A percentile compares a stretch with the other conserved stretches of the same genome.
Conservation (phyloP, 2,888 invertebrate genomes). For the Luffia ferchaultella region DNA sequence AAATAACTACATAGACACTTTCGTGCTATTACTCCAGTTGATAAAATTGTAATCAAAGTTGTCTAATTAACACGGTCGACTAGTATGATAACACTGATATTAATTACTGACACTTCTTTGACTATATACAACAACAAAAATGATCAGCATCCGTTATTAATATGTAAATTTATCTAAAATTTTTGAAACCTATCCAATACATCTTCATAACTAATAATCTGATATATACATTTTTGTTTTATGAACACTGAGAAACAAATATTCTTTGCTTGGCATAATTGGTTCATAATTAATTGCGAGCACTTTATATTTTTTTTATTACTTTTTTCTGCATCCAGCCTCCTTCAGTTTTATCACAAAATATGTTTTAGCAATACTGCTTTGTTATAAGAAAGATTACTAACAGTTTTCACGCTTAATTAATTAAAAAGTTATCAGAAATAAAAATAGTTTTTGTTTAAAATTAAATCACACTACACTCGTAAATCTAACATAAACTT, state of each 20-base stretch:
- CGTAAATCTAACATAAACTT: slow-evolving; percentile 26
- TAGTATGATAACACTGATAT: too few relatives aligned
- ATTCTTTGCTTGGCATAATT: background rate
- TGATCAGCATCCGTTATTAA: background rate
- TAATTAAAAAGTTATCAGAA: background rate
- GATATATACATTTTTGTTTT: background rate
- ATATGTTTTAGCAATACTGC: background rate
- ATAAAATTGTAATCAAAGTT: too few relatives aligned
- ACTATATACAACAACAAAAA: background rate
- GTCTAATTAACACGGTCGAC: too few relatives aligned
- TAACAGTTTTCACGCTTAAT: too few relatives aligned
- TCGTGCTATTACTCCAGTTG: too few relatives aligned
- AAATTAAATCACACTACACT: slow-evolving; percentile 44
- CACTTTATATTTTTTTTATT: too few relatives aligned
- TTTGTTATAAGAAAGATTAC: background rate
- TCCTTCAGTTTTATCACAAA: background rate
- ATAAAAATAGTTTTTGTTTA: slow-evolving; percentile 12
- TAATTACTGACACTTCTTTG: too few relatives aligned
- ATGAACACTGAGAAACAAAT: background rate
- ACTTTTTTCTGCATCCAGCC: background rate
- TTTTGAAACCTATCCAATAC: background rate
- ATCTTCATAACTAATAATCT: background rate
- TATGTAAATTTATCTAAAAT: background rate
- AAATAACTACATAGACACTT: too few relatives aligned
- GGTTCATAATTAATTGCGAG: background rate